Evolutionary conservation across 2,888 invertebrate species (phyloP), one percentile per base, ranked within the genome.

Genomic region (Dexiosoma caninum): DNA sequence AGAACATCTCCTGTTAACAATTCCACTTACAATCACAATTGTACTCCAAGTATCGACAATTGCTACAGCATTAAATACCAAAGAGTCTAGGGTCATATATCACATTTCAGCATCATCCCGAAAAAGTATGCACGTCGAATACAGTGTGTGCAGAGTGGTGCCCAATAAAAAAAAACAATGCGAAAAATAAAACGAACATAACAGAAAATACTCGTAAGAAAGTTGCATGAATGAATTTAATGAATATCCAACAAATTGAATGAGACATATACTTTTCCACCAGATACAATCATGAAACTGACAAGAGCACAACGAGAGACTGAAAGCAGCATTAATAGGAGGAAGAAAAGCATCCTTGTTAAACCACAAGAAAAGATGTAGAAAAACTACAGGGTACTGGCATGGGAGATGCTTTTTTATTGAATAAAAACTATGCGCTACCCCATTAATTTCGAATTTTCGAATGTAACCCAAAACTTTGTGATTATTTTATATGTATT

Each of bases 221-320:
- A 78, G 32, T 64, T 64, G 64, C 32, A 35, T 66, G 44, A 49
- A 44, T n/a, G 51, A 69, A 71, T 71, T 64, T 64, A 66, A 40
- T 70, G 69, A 64, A 72, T 30, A 55, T 59, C 19, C 49, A 62
- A 75, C 59, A 80, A 80, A 80, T 76, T 80, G 60, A 76, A 80
- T 67, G 67, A 76, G 71, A 81, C 80, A 75, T 75, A 75, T 62
- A 79, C 64, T 79, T 70, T 78, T 64, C 37, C 37, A 70, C 53
- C 51, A 57, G 9, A 75, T 21, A 75, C 30, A 55, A 32, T 69
- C 35, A 19, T 70, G 74, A 57, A 79, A 59, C 69, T 70, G 74
- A 79, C 79, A 79, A 67, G 64, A 64, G 77, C 19, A 70, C 62
- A 77, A 62, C 37, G 74, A 49, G 32, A 67, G 35, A 23, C 14